Percentiles rank a stretch among this genome's conserved stretches.
Conservation (phyloP, 2,888 invertebrate genomes). For the Drosophila tripunctata region DNA sequence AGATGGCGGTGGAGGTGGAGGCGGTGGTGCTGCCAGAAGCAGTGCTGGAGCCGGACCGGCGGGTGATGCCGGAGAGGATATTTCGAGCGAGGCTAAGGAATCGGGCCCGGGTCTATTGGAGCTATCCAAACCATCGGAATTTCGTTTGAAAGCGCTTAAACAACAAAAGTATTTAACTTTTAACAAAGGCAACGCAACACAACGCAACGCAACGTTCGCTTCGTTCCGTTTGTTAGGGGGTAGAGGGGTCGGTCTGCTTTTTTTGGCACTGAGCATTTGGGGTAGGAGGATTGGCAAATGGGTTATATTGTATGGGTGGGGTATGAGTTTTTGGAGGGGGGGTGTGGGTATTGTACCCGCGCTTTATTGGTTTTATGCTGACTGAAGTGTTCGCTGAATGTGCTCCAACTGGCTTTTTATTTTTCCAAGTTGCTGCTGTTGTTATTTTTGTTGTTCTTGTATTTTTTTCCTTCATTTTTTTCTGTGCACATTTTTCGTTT, state of each 20-base stretch:
- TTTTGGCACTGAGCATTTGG: constrained; percentile 5
- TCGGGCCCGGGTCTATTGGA: constrained; percentile 81
- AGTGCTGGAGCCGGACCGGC: constrained; percentile 36
- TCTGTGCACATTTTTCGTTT: constrained; percentile 65
- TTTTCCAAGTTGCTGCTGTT: constrained; percentile 26
- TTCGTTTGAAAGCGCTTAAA: constrained; percentile 83
- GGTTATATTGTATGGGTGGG: not conserved
- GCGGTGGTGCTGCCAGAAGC: too few relatives aligned
- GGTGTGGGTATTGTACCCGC: constrained; percentile 32
- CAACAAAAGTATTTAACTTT: constrained; percentile 82
- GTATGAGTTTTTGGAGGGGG: not conserved
- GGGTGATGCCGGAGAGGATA: constrained; percentile 55
- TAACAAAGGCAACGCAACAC: constrained; percentile 71
- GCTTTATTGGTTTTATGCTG: constrained; percentile 76
- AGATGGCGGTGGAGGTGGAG: too few relatives aligned
- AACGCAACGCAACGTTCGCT: constrained; percentile 64
- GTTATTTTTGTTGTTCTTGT: constrained; percentile 28
- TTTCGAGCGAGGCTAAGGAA: constrained; percentile 70
- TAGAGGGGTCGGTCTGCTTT: constrained; percentile 3
- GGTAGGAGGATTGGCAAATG: too few relatives aligned
- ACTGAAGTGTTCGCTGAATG: constrained; percentile 56
- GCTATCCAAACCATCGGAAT: constrained; percentile 84
- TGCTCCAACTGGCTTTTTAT: constrained; percentile 51
- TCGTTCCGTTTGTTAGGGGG: not conserved
- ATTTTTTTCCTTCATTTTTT: constrained; percentile 19